These are phyloP conservation scores for Microplitis deprimator DNA, from an alignment of 2,888 invertebrate species.

Conservation along the genomic window DNA sequence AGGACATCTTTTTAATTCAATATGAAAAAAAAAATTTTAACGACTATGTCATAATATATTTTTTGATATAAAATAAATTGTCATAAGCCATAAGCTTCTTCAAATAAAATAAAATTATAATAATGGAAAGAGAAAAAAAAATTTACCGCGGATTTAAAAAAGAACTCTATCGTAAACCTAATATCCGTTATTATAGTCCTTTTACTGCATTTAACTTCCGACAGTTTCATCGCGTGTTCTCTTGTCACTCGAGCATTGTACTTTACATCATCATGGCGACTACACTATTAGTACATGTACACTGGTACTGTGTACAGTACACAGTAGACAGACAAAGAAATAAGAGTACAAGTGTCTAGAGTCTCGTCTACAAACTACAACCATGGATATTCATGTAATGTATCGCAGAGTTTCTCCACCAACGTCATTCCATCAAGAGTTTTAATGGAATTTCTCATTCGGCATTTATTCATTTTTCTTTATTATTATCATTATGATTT, in stretches of 20 bases:
- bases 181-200: slow-evolving; percentile 31
- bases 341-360: slow-evolving; percentile 1
- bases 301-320: not conserved
- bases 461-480: not conserved
- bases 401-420: not conserved
- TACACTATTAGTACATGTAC: not conserved
- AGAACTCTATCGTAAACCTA: slow-evolving; percentile 14
- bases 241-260: slow-evolving; percentile 17
- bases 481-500: too few species aligned
- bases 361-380: not conserved
- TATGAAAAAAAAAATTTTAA: too few species aligned
- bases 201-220: slow-evolving; percentile 26
- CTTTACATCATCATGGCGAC: slow-evolving; percentile 13
- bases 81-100: too few species aligned
- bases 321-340: not conserved
- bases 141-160: not conserved
- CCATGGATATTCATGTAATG: not conserved
- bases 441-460: not conserved
- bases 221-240: slow-evolving; percentile 20
- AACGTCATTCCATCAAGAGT: not conserved
- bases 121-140: not conserved
- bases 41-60: too few species aligned
- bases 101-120: too few species aligned
- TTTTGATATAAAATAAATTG: too few species aligned
- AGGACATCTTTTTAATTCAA: not conserved